Evolutionary conservation across 2,888 invertebrate species (phyloP).

Genomic region (Amiota mariae): DNA sequence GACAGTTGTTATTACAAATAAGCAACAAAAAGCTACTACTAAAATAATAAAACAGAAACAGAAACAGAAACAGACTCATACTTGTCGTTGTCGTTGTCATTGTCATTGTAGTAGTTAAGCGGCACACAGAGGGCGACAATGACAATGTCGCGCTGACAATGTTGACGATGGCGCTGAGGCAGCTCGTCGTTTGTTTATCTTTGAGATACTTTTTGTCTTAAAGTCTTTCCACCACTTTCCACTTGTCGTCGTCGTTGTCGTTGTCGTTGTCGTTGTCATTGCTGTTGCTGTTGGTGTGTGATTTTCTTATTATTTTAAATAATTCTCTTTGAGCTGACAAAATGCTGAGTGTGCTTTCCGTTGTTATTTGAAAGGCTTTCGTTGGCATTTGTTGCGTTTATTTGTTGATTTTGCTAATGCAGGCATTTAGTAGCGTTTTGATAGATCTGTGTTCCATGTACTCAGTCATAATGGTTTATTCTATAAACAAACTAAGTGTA

Average conservation of each 20-base stretch:
- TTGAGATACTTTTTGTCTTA: neutral
- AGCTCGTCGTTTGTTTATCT: neutral
- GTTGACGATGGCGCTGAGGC: neutral
- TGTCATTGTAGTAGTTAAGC: neutral
- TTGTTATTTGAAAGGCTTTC: neutral
- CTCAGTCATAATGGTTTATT: neutral
- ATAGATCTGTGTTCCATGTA: slow-evolving; percentile 1
- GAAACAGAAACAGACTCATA: slow-evolving; percentile 1
- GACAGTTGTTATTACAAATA: neutral
- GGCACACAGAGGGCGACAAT: too few relatives aligned
- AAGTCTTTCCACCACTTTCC: neutral
- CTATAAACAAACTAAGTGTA: slow-evolving; percentile 11
- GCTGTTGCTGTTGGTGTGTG: neutral
- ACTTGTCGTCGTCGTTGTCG: neutral
- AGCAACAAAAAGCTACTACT: neutral
- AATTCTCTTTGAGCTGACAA: slow-evolving; percentile 24
- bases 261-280: neutral
- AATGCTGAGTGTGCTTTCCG: slow-evolving; percentile 15
- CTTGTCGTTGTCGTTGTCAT: neutral
- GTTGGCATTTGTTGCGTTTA: neutral
- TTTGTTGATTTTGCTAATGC: slow-evolving; percentile 21
- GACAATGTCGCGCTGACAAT: neutral
- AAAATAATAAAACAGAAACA: neutral
- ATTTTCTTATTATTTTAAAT: slow-evolving; percentile 16
- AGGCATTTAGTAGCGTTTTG: slow-evolving; percentile 19